Percentiles rank a stretch among this genome's conserved stretches.
Conservation (phyloP, 2,888 invertebrate genomes). For the Xestia xanthographa region DNA sequence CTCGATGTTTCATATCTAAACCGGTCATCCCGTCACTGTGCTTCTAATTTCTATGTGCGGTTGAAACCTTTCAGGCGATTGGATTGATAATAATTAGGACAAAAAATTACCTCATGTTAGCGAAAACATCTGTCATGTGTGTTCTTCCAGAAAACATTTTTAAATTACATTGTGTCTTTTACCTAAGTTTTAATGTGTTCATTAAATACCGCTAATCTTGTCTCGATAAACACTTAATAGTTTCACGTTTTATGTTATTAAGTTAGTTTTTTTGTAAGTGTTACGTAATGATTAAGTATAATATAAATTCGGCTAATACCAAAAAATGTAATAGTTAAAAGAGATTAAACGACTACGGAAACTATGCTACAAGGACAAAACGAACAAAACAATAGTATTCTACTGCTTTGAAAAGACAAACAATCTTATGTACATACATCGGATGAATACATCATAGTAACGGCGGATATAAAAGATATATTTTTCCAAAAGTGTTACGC, state of each 20-base stretch:
- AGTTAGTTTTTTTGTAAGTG: background rate
- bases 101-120: background rate
- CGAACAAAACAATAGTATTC: background rate
- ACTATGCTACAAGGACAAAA: background rate
- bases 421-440: constrained; percentile 14
- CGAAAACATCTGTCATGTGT: no score
- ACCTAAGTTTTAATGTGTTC: background rate
- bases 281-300: no score
- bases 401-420: constrained; percentile 1
- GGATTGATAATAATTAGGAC: background rate
- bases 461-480: background rate
- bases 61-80: no score
- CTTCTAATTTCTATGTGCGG: no score
- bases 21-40: background rate
- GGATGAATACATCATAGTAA: constrained; percentile 1
- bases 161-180: background rate
- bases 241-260: background rate
- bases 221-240: background rate
- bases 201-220: background rate
- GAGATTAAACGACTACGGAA: constrained; percentile 3
- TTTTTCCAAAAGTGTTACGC: background rate
- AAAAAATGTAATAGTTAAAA: background rate
- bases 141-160: background rate
- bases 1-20: background rate
- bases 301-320: background rate